Evolutionary conservation across 2,888 invertebrate species (phyloP).

Genomic region (Andrena flavipes): DNA sequence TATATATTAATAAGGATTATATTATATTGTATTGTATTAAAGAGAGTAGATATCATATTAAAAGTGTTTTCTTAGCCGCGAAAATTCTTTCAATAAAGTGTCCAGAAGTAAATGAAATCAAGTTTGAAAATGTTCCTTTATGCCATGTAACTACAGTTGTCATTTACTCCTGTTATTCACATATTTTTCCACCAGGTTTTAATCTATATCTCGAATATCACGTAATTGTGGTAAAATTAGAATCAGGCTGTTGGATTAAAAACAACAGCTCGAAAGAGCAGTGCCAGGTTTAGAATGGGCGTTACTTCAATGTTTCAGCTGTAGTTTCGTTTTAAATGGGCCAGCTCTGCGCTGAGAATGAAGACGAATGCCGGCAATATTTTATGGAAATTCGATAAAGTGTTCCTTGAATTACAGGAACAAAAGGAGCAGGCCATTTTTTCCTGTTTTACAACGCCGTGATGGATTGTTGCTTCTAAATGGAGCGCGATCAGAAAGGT

Average conservation of each 20-base stretch:
- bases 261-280: slow-evolving; percentile 16
- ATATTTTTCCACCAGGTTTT: slow-evolving; percentile 5
- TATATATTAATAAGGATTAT: too few species aligned
- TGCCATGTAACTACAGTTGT: neutral
- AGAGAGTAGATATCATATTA: too few species aligned
- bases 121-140: neutral
- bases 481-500: neutral
- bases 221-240: slow-evolving; percentile 38
- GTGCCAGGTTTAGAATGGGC: neutral
- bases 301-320: slow-evolving; percentile 6
- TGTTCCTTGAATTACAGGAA: slow-evolving; percentile 45
- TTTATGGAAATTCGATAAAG: slow-evolving; percentile 53
- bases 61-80: neutral
- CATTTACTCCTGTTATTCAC: neutral
- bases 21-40: too few species aligned
- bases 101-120: neutral
- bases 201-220: slow-evolving; percentile 8
- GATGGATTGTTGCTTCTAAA: slow-evolving; percentile 45
- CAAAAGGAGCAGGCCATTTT: slow-evolving; percentile 29
- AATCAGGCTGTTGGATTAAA: slow-evolving; percentile 35
- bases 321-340: slow-evolving; percentile 14
- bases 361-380: slow-evolving; percentile 47
- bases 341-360: slow-evolving; percentile 25
- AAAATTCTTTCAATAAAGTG: neutral
- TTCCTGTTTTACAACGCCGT: slow-evolving; percentile 26